Percentiles rank a stretch among this genome's conserved stretches.
Conservation (phyloP, 2,113 vertebrate species). For the Forbesichthys agassizii region DNA sequence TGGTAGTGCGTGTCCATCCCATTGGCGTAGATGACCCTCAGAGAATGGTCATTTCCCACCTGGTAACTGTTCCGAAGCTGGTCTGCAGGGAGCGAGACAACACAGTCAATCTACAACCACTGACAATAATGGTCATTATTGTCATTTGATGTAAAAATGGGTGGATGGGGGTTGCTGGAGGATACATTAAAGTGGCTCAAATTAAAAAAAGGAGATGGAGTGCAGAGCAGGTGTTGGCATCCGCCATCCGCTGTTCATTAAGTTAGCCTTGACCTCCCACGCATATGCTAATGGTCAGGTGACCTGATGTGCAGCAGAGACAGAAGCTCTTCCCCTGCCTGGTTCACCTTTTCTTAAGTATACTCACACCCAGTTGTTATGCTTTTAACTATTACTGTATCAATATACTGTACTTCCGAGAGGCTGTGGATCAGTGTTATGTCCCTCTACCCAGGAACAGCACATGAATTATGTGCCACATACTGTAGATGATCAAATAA, state of each 20-base stretch:
- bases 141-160: too few species aligned
- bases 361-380: too few species aligned
- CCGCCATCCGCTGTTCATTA: slow-evolving; percentile 46
- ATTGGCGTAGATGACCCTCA: slow-evolving; percentile 92
- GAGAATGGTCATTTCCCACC: slow-evolving; percentile 92
- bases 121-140: too few species aligned
- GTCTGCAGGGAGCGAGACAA: slow-evolving; percentile 73
- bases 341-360: too few species aligned
- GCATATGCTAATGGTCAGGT: slow-evolving; percentile 17
- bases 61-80: slow-evolving; percentile 96
- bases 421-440: too few species aligned
- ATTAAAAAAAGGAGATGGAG: not conserved
- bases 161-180: not conserved
- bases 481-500: too few species aligned
- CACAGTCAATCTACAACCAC: too few species aligned
- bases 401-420: too few species aligned
- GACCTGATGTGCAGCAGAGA: slow-evolving; percentile 7
- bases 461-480: too few species aligned
- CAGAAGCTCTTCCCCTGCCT: not conserved
- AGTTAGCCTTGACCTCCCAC: slow-evolving; percentile 41
- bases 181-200: not conserved
- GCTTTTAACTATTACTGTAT: too few species aligned
- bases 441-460: too few species aligned
- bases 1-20: slow-evolving; percentile 95
- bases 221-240: slow-evolving; percentile 37